phyloP scores from a whole-genome alignment of 2,888 invertebrate genomes.

The Kryphioiulus occultus region DNA sequence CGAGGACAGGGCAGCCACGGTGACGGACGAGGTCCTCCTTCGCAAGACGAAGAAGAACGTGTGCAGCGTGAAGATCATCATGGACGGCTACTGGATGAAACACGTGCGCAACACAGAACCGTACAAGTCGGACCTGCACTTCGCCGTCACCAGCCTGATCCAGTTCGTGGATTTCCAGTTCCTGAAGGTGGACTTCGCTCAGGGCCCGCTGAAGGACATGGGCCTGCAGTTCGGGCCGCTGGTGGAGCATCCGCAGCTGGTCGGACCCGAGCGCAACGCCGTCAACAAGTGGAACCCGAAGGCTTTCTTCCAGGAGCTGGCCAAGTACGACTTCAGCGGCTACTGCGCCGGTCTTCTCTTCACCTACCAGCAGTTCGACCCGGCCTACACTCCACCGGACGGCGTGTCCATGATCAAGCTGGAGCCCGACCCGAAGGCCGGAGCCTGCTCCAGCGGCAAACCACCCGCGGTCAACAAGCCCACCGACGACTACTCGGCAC shows the following conservation, averaged over 20 bases:
- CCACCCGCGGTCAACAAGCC: not conserved
- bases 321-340: not conserved
- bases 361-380: conserved; percentile 26
- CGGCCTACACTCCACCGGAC: not conserved
- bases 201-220: not conserved
- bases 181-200: not conserved
- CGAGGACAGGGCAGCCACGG: not conserved
- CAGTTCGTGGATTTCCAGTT: not conserved
- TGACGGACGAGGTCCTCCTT: not conserved
- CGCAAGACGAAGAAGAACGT: not conserved
- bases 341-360: conserved; percentile 42
- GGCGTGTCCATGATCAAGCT: not conserved
- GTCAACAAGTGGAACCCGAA: not conserved
- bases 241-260: accelerated
- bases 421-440: not conserved
- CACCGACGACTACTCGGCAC: not conserved
- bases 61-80: not conserved
- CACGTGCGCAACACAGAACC: not conserved
- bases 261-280: not conserved
- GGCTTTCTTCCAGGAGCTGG: not conserved
- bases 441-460: not conserved
- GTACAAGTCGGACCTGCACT: not conserved
- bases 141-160: not conserved
- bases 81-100: not conserved
- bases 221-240: too few relatives aligned